Conservation (phyloP, 2,113 vertebrate genomes). For the Charina bottae region DNA sequence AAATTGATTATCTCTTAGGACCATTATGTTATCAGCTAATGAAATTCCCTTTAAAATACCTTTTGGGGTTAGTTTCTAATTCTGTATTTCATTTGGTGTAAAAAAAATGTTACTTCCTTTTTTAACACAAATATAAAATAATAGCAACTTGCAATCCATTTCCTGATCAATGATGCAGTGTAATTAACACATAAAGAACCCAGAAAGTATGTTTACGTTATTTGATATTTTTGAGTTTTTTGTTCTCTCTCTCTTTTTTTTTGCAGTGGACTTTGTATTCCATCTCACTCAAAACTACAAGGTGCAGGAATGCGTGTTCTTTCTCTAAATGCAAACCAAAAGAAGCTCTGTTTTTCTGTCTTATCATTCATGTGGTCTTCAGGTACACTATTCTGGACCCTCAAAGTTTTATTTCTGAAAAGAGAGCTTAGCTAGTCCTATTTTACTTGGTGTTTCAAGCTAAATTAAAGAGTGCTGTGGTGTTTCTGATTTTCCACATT, state of each 20-base stretch:
- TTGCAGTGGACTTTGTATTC: slow-evolving; percentile 9
- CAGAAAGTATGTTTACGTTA: slow-evolving; percentile 30
- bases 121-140: slow-evolving; percentile 28
- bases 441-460: slow-evolving; percentile 49
- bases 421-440: slow-evolving; percentile 5
- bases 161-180: slow-evolving; percentile 24
- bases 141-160: not conserved
- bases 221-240: slow-evolving; percentile 33
- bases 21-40: not conserved
- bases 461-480: slow-evolving; percentile 41
- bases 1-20: not conserved
- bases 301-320: not conserved
- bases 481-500: slow-evolving; percentile 47
- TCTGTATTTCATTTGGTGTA: slow-evolving; percentile 12
- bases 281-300: slow-evolving; percentile 29
- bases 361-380: slow-evolving; percentile 13
- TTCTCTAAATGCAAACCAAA: not conserved
- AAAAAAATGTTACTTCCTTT: not conserved
- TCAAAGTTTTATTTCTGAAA: slow-evolving; percentile 42
- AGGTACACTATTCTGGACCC: slow-evolving; percentile 21
- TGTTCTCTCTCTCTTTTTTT: not conserved
- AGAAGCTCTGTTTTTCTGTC: not conserved
- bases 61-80: not conserved
- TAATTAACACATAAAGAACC: slow-evolving; percentile 45
- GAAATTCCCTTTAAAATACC: not conserved